Evolutionary conservation across 2,888 invertebrate genomes (phyloP), one percentile per base, ranked within the genome.

Genomic region (Platynereis dumerilii): DNA sequence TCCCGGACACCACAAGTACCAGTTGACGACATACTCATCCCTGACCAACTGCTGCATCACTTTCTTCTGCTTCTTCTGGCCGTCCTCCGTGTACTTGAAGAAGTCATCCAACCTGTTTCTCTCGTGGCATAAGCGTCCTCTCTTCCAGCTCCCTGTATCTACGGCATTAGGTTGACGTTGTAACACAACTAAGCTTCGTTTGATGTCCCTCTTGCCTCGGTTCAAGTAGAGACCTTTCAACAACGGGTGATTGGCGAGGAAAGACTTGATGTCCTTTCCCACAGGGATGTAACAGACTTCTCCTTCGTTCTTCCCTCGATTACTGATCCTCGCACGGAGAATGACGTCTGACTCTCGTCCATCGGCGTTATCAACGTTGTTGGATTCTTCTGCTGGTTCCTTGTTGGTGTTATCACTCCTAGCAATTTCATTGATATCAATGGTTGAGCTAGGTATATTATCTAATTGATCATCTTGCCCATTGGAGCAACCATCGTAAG

Each of bases 1-100:
- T 10, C 80, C 80, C 15, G 80, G 79, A 67, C 80, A 80, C 76
- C 77, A 80, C 72, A 80, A 67, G 68, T 80, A 79, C 78, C 79
- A 78, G 68, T 78, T 78, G 24, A 80, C 80, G 3, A 76, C 78
- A 69, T 76, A 78, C 65, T 77, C 78, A 68, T 80, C 78, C 42
- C 77, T 64, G 1, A 67, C 64, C 48, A 67, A 61, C 26, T 74
- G 69, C 27, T 69, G 63, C 27, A 72, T 70, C 27, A 80, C 72
- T 48, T 66, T 34, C 17, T 67, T 67, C 27, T 70, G 67, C 53
- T 71, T 72, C 48, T 67, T 64, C 64, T 55, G 61, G 0, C 80
- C 80, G 56, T 69, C 74, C 17, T 72, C 73, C 3, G 78, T 80
- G 58, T 73, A 69, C 56, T 72, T 73, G 70, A 80, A 80, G 59